phyloP scores from a whole-genome alignment of 2,888 invertebrate species.

The Trichogramma dendrolimi region DNA sequence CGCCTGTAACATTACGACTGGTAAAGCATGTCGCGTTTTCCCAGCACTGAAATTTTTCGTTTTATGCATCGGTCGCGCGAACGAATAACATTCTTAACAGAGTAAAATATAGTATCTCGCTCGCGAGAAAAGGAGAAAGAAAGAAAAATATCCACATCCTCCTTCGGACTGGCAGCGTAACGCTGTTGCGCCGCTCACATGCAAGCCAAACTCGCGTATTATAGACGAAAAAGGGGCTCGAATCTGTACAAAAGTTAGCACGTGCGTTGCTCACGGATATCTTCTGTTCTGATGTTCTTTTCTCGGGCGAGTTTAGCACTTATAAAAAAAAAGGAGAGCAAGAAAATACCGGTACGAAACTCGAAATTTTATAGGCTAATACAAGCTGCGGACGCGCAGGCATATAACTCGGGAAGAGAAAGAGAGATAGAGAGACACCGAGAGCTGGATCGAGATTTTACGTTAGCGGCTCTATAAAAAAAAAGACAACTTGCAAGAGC shows the following conservation, averaged over 20 bases:
- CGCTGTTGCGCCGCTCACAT: no score
- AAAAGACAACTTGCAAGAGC: background rate
- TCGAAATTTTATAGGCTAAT: constrained; percentile 46
- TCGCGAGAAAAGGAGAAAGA: no score
- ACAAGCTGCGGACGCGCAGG: constrained; percentile 26
- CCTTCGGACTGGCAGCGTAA: no score
- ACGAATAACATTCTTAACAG: no score
- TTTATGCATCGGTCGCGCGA: constrained; percentile 19
- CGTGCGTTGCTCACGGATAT: constrained; percentile 18
- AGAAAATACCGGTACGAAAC: constrained; percentile 42
- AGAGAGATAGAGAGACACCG: no score
- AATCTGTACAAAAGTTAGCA: no score
- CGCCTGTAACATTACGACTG: constrained; percentile 4
- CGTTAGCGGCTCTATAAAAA: constrained; percentile 25
- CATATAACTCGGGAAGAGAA: no score
- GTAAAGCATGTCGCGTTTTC: constrained; percentile 19
- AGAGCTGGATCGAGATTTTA: constrained; percentile 40
- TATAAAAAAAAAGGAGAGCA: constrained; percentile 25
- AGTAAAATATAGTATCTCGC: no score
- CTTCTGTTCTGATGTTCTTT: background rate
- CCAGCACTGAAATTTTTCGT: constrained; percentile 15
- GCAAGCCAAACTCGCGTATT: no score
- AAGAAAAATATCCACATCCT: no score
- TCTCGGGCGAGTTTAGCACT: constrained; percentile 7
- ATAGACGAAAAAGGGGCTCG: no score